These are phyloP conservation scores for Penelope pileata DNA, from an alignment of 2,113 vertebrate species.

Conservation along the genomic window DNA sequence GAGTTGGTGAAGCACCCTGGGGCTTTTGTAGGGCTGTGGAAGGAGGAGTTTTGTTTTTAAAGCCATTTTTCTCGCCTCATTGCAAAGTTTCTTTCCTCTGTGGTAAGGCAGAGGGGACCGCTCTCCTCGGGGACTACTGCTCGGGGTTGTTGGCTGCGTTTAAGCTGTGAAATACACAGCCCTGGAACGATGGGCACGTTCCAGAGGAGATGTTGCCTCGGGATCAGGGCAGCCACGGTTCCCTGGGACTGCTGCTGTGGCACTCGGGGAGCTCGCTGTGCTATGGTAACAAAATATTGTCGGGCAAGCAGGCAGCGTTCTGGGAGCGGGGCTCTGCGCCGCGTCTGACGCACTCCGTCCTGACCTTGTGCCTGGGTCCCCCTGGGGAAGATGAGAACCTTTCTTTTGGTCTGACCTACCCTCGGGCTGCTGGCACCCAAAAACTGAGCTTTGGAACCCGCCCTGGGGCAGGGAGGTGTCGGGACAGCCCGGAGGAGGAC, in stretches of 20 bases:
- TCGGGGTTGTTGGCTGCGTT: background rate
- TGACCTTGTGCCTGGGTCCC: background rate
- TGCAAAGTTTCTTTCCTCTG: background rate
- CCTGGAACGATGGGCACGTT: background rate
- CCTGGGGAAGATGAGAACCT: background rate
- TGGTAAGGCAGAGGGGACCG: background rate
- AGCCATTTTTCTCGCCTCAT: background rate
- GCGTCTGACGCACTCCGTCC: background rate
- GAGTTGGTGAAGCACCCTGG: background rate
- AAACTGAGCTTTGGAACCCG: background rate
- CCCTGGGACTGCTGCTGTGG: background rate
- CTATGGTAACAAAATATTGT: conserved; percentile 9
- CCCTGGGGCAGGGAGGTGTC: background rate
- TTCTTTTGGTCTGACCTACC: background rate
- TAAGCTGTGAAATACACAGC: background rate
- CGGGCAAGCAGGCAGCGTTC: background rate
- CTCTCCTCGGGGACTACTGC: background rate
- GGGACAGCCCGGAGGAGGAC: background rate
- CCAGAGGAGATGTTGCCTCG: background rate
- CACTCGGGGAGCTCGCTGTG: background rate
- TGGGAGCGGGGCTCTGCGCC: background rate
- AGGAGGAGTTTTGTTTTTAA: background rate
- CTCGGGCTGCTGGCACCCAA: background rate
- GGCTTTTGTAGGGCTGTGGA: background rate
- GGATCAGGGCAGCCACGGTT: background rate